phyloP scores from a whole-genome alignment of 2,888 invertebrate genomes.

The Hipparchia semele region DNA sequence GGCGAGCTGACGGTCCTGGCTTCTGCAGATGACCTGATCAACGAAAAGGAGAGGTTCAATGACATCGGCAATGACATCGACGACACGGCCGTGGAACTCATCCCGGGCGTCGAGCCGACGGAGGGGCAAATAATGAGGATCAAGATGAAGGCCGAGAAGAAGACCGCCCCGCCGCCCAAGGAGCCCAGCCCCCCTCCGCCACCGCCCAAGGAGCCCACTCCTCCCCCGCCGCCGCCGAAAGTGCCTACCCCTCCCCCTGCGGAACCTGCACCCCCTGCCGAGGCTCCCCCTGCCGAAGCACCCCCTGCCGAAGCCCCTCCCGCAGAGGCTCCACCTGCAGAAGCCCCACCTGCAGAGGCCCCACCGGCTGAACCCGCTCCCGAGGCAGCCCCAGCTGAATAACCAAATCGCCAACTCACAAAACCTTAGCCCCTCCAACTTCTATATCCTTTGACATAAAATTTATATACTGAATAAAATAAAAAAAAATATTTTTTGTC shows the following conservation, averaged over 20 bases:
- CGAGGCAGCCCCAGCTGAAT: constrained; percentile 40
- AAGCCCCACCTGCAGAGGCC: constrained; percentile 44
- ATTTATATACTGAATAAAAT: constrained; percentile 3
- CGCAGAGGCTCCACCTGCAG: constrained; percentile 48
- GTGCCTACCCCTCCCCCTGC: constrained; percentile 49
- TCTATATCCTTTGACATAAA: not conserved
- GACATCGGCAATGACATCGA: constrained; percentile 97
- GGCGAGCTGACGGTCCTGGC: constrained; percentile 47
- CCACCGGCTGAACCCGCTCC: constrained; percentile 46
- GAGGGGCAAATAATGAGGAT: constrained; percentile 29
- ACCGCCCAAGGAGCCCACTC: constrained; percentile 46
- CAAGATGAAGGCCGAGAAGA: constrained; percentile 29
- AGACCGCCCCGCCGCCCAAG: constrained; percentile 49
- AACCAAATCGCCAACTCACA: not conserved
- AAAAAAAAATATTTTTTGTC: constrained; percentile 50
- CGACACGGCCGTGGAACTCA: constrained; percentile 94
- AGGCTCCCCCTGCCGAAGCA: constrained; percentile 44
- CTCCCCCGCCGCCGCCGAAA: constrained; percentile 48
- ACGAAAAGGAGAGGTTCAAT: constrained; percentile 95
- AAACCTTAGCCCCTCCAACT: not conserved
- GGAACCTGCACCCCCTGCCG: constrained; percentile 36
- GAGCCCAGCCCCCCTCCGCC: constrained; percentile 51
- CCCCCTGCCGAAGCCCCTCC: constrained; percentile 45
- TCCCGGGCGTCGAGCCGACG: constrained; percentile 82
- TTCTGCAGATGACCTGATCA: constrained; percentile 91